Evolutionary conservation across 2,888 invertebrate species (phyloP).

Genomic region (Athalia circularis): DNA sequence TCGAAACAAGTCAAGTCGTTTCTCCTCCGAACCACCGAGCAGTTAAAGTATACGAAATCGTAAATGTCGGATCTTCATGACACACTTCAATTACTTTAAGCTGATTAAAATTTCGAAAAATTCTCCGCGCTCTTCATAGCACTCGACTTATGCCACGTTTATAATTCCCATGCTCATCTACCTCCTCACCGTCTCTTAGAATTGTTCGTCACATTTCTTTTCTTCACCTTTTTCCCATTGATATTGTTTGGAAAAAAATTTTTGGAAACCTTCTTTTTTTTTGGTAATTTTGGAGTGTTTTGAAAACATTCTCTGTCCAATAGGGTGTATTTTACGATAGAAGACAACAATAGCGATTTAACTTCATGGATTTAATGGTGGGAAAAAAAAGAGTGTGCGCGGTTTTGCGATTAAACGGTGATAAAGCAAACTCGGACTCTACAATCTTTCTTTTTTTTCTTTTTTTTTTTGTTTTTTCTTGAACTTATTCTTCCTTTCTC

Average conservation of each 20-base stretch:
- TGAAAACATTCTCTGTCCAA: no score
- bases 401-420: constrained; percentile 15
- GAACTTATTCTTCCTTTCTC: background rate
- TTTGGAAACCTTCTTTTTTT: no score
- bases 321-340: background rate
- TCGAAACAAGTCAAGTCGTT: background rate
- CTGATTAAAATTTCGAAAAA: constrained; percentile 33
- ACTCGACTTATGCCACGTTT: background rate
- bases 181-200: no score
- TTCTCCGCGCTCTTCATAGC: background rate
- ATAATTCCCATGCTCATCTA: constrained; percentile 6
- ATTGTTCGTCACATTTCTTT: no score
- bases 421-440: constrained; percentile 16
- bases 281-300: no score
- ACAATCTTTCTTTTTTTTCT: background rate
- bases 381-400: no score
- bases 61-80: constrained; percentile 29
- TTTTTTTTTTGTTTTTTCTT: background rate
- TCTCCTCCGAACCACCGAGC: background rate
- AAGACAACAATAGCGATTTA: background rate
- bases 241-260: no score
- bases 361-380: no score
- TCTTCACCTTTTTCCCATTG: no score
- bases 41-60: constrained; percentile 37
- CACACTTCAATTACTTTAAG: constrained; percentile 15